Evolutionary conservation across 2,888 invertebrate genomes (phyloP), one percentile per base, ranked within the genome.

Genomic region (Melieria crassipennis): DNA sequence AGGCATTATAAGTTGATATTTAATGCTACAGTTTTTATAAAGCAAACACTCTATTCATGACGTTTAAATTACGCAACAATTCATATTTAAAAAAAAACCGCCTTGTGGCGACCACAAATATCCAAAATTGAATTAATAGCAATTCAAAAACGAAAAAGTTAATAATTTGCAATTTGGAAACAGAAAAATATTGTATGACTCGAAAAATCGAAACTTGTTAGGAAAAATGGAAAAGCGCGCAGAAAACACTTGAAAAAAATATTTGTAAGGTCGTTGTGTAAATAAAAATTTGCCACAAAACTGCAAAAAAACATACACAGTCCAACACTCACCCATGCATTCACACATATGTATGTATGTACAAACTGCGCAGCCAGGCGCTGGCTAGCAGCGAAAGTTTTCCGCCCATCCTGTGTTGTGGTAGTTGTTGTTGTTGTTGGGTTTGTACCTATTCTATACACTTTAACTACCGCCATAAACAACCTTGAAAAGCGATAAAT

Each of bases 401-500:
- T 30, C 3, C 30, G 30, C 30, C 30, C 30, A 30, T 30, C 2
- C 30, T 45, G 46, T 66, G n/a, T 16, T 58, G 42, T n/a, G 4
- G 9, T 9, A 1, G 7, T n/a, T 57, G 50, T 64, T 42, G 10
- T 50, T 50, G 7, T 42, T 30, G 48, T 48, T 67, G 42, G 58
- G 50, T 16, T 47, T 5, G 45, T 4, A 43, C 30, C n/a, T 67
- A 43, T 66, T 50, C 48, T 50, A 46, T 16, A 48, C 58, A 60
- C 46, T 57, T 60, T 48, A 50, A 50, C 58, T 43, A 60, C 58
- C 50, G 13, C 48, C 16, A n/a, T 50, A 58, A 67, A 58, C 7
- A 50, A 30, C 66, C 58, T 67, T 67, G 66, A 67, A 67, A 67
- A 50, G 16, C 42, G 42, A 50, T 60, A 43, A 50, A 60, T 50